phyloP scores from a whole-genome alignment of 2,113 vertebrate species.

The Sitta europaea region DNA sequence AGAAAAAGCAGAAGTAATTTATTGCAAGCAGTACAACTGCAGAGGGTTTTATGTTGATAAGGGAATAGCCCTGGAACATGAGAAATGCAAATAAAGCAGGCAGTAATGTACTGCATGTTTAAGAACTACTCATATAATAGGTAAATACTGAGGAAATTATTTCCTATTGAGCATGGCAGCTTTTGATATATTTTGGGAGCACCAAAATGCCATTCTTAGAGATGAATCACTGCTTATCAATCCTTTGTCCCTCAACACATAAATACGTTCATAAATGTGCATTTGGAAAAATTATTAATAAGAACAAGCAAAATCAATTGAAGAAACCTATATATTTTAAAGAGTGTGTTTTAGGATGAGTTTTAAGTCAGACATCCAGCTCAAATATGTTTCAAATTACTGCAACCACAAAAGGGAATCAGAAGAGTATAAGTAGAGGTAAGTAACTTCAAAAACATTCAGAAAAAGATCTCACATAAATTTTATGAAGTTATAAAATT shows the following conservation, averaged over 20 bases:
- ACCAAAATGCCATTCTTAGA: background rate
- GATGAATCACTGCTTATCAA: background rate
- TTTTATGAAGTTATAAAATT: background rate
- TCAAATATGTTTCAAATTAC: background rate
- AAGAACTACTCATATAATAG: constrained; percentile 9
- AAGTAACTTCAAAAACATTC: background rate
- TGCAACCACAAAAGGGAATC: background rate
- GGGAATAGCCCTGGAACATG: constrained; percentile 38
- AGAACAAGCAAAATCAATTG: background rate
- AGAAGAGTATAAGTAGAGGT: background rate
- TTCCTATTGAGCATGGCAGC: background rate
- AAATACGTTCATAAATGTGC: background rate
- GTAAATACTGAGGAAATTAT: background rate
- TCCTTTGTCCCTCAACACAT: background rate
- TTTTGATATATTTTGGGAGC: background rate
- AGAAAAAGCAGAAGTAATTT: constrained; percentile 40
- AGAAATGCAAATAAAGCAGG: constrained; percentile 41
- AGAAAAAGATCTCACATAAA: background rate
- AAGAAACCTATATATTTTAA: background rate
- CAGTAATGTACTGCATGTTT: background rate
- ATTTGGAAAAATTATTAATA: background rate
- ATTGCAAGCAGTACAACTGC: background rate
- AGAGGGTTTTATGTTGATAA: constrained; percentile 40
- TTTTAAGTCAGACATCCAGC: background rate
- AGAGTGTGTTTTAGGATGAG: background rate